Evolutionary conservation across 2,113 vertebrate species (phyloP).

Genomic region (Chionodraco myersi): DNA sequence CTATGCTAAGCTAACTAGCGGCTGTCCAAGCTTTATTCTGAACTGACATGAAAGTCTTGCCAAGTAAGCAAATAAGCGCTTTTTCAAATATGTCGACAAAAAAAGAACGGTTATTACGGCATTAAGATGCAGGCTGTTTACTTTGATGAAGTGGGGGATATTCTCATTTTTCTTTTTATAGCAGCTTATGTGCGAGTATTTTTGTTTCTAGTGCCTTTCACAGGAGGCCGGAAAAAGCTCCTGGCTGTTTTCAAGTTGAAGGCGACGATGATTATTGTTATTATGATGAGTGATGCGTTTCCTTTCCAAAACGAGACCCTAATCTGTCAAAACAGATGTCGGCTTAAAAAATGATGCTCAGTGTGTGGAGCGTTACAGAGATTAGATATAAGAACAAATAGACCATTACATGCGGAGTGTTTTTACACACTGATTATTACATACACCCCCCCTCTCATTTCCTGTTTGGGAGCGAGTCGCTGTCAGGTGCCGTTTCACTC

Average conservation of each 20-base stretch:
- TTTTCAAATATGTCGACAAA: no score
- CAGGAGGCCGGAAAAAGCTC: background rate
- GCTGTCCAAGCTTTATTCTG: background rate
- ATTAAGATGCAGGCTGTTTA: background rate
- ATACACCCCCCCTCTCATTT: background rate
- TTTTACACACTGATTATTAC: conserved; percentile 1
- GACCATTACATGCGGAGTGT: conserved; percentile 14
- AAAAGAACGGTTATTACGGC: no score
- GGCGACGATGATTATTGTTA: background rate
- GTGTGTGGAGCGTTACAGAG: background rate
- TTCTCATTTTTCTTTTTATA: background rate
- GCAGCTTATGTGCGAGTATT: background rate
- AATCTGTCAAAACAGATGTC: conserved; percentile 5
- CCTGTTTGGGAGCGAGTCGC: background rate
- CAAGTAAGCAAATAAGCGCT: background rate
- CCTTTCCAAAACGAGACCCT: background rate
- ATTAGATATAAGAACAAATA: background rate
- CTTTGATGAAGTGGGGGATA: background rate
- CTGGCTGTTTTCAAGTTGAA: background rate
- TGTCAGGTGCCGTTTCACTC: conserved; percentile 7
- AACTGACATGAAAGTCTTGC: background rate
- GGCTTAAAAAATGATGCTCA: conserved; percentile 1
- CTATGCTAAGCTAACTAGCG: conserved; percentile 1
- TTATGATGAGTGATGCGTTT: background rate
- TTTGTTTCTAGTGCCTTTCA: background rate